These are phyloP conservation scores for Porites rus DNA, from an alignment of 92 coral and sea anemone genomes.

Conservation along the genomic window DNA sequence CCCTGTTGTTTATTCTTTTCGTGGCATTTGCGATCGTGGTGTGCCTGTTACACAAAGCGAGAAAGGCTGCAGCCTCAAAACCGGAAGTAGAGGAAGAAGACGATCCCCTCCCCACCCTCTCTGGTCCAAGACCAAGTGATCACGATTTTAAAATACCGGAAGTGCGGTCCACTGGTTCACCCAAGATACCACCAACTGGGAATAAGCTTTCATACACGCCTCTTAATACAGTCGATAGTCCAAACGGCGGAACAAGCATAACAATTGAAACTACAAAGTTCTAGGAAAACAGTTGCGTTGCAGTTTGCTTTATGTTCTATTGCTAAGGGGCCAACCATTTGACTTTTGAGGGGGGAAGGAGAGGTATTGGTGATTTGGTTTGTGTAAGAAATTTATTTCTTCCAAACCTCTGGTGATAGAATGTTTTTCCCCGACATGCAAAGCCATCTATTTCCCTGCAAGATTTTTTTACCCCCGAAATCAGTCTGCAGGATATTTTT, in stretches of 20 bases:
- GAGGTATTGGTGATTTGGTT: too few species aligned
- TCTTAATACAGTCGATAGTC: conserved; percentile 15
- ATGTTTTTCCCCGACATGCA: too few species aligned
- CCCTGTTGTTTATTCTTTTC: conserved; percentile 21
- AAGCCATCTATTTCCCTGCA: too few species aligned
- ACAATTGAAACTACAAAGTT: conserved; percentile 18
- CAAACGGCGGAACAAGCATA: conserved; percentile 29
- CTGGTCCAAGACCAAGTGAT: conserved; percentile 43
- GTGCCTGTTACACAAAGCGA: conserved; percentile 34
- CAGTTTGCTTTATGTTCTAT: neutral
- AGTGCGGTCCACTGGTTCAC: conserved; percentile 15
- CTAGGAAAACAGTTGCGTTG: neutral
- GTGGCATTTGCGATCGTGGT: conserved; percentile 7
- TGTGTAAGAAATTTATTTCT: too few species aligned
- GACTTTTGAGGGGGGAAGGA: too few species aligned
- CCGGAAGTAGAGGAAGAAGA: conserved; percentile 27
- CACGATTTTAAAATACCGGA: conserved; percentile 30
- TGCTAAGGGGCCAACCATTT: too few species aligned
- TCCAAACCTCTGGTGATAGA: too few species aligned
- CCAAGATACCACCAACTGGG: neutral
- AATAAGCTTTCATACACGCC: conserved; percentile 24
- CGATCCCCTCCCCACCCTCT: conserved; percentile 16
- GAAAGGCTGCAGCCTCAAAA: neutral
- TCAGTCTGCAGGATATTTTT: too few species aligned
- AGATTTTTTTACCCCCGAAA: too few species aligned